Conservation (phyloP, 2,113 vertebrate species). For the Rhea pennata region DNA sequence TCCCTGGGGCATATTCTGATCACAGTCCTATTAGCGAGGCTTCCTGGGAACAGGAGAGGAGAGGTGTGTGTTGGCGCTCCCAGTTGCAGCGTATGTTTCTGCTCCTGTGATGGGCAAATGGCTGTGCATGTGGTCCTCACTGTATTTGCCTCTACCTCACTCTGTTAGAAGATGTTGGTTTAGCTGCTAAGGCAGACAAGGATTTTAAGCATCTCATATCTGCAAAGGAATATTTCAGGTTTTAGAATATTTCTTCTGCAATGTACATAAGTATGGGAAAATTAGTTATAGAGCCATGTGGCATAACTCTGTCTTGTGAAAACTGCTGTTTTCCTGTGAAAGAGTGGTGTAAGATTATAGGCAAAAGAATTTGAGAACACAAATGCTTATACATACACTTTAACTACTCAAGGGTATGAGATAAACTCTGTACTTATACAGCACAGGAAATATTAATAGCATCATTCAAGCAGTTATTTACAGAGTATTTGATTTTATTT, state of each 20-base stretch:
- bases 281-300: not conserved
- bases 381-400: not conserved
- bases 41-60: not conserved
- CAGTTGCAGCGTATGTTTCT: not conserved
- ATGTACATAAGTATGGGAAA: not conserved
- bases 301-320: not conserved
- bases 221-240: not conserved
- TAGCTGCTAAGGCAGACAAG: not conserved
- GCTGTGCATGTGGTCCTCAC: accelerated
- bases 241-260: constrained; percentile 16
- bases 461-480: not conserved
- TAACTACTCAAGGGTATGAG: not conserved
- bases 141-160: accelerated
- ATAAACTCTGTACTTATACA: not conserved
- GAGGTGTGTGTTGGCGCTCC: not conserved
- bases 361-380: not conserved
- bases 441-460: not conserved
- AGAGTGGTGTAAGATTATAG: not conserved
- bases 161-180: not conserved
- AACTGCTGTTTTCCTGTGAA: not conserved
- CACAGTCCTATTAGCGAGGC: not conserved
- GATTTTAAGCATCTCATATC: accelerated
- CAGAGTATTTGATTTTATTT: not conserved
- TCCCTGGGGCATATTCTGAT: not conserved
- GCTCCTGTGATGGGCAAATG: accelerated